A percentile compares a stretch with the other conserved stretches of the same genome.
Conservation (phyloP, 1,140 invertebrate species). For the Plodia interpunctella region DNA sequence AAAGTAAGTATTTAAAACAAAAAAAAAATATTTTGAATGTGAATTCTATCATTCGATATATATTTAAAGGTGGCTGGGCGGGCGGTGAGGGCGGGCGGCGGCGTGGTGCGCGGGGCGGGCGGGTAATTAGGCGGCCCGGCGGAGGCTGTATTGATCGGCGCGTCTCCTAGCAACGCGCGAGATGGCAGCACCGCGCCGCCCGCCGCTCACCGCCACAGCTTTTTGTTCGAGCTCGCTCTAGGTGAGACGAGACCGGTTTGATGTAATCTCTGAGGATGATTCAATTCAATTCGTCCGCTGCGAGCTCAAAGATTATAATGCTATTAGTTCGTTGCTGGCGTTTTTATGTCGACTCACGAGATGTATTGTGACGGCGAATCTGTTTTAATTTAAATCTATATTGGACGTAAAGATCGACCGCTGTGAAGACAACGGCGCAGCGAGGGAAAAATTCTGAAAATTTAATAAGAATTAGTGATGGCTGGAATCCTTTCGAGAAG, state of each 20-base stretch:
- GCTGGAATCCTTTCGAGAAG: not conserved
- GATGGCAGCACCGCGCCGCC: slow-evolving; percentile 65
- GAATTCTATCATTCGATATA: slow-evolving; percentile 76
- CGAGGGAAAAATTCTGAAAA: slow-evolving; percentile 8
- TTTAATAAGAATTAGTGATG: not conserved
- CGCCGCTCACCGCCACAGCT: slow-evolving; percentile 48
- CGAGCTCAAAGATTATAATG: slow-evolving; percentile 7
- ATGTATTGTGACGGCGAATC: not conserved
- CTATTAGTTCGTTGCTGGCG: slow-evolving; percentile 33
- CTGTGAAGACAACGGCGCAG: slow-evolving; percentile 21
- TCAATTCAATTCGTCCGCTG: slow-evolving; percentile 42
- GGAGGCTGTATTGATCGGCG: slow-evolving; percentile 73
- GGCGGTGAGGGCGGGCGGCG: slow-evolving; percentile 21
- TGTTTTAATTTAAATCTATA: slow-evolving; percentile 18
- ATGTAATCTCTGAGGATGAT: slow-evolving; percentile 64
- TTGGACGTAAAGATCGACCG: slow-evolving; percentile 30
- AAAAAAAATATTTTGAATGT: slow-evolving; percentile 68
- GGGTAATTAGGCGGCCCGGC: slow-evolving; percentile 73
- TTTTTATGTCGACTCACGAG: slow-evolving; percentile 13
- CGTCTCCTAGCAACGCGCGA: slow-evolving; percentile 72
- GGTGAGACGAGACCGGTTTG: slow-evolving; percentile 67
- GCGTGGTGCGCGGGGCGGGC: slow-evolving; percentile 25
- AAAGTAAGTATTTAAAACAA: slow-evolving; percentile 40
- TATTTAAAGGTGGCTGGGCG: slow-evolving; percentile 65
- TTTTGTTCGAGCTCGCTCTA: slow-evolving; percentile 65